Base-by-base conservation (phyloP, 2,113 vertebrate species). In the Xiphias gladius region DNA sequence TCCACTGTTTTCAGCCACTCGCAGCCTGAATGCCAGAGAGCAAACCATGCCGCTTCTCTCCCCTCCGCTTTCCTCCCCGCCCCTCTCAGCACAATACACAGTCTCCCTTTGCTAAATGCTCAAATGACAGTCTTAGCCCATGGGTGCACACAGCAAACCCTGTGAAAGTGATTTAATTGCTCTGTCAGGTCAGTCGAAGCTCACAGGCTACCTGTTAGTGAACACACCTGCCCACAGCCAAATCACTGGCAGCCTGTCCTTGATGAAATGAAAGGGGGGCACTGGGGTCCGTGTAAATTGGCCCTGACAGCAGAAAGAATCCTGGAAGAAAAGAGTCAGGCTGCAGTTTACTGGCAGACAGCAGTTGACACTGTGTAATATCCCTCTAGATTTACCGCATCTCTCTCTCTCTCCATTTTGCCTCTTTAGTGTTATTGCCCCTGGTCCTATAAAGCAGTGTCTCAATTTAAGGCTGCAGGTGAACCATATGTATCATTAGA, bases 91-190 rank as follows among this genome's bases (percentile, higher is more conserved):
- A 75, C 8, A 76, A 80, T 2, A 78, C 67, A 79, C 67, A 63
- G 80, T 71, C 89, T 88, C 73, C 73, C 76, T 78, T 86, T 89
- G 74, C 86, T 92, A 91, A 95, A 93, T 73, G 90, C 84, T 92
- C 77, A 89, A 88, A 89, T 92, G 89, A 87, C 87, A 87, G 86
- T 62, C 66, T n/a, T 52, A 16, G 79, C 87, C 86, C 7, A 24
- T 13, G 77, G 91, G 54, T 48, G 66, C 22, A 64, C 37, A 41
- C 43, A 63, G 54, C 63, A 76, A 68, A 76, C 72, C 37, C 85
- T 0, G 59, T 58, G 73, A 92, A 83, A 82, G 83, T 91, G 91
- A 92, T 94, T 92, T 94, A 92, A 92, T 91, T 90, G 81, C 83
- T 87, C 80, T 92, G 94, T 93, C 91, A 91, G 88, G 83, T 90